These are phyloP conservation scores for Chrysocyon brachyurus DNA, from an alignment of 2,797 vertebrate species.

Conservation along the genomic window DNA sequence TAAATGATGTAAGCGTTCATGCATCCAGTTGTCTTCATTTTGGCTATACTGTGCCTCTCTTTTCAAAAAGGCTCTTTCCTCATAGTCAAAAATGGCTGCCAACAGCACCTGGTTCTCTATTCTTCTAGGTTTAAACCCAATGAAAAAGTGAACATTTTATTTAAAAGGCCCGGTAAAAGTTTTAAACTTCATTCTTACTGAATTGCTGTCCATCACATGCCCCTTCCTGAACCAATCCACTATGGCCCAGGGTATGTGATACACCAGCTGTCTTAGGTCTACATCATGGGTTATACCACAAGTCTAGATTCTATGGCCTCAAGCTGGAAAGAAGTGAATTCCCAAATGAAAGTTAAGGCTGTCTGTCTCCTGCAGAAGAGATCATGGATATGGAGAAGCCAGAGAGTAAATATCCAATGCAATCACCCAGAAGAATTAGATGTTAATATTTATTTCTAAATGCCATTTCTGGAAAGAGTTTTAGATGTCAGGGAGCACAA, in stretches of 20 bases:
- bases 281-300: accelerated
- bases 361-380: background rate
- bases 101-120: background rate
- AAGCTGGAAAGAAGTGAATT: background rate
- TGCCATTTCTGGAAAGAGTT: background rate
- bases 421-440: background rate
- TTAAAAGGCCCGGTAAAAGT: background rate
- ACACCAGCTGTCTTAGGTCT: background rate
- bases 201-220: background rate
- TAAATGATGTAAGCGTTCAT: accelerated
- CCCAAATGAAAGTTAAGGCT: background rate
- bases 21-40: background rate
- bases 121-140: background rate
- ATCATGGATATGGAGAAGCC: background rate
- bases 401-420: background rate
- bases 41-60: background rate
- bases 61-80: background rate
- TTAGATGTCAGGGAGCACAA: background rate
- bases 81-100: background rate
- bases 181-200: background rate
- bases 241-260: background rate
- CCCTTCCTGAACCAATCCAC: background rate
- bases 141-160: background rate
- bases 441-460: background rate
- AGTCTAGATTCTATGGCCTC: background rate